Conservation (phyloP, 2,113 vertebrate genomes). For the human (Homo sapiens) region GRCh38 chr5:89914001-89914500, state of each 20-base stretch:
- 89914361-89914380: neutral
- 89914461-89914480: conserved; percentile 5
- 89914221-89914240: neutral
- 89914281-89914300: conserved; percentile 17
- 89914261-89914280: neutral
- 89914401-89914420: neutral
- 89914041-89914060: neutral
- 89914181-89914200: neutral
- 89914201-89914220: neutral
- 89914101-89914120: neutral
- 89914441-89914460: neutral
- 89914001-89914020: neutral
- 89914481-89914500: neutral
- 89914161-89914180: neutral
- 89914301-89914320: neutral
- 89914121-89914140: neutral
- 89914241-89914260: neutral
- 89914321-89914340: neutral
- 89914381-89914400: neutral
- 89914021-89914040: neutral
- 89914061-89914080: neutral
- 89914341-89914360: conserved; percentile 5
- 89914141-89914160: neutral
- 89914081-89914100: neutral
- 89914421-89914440: neutral